Base-by-base conservation (phyloP, 2,888 invertebrate species). In the Proisotoma minuta region DNA sequence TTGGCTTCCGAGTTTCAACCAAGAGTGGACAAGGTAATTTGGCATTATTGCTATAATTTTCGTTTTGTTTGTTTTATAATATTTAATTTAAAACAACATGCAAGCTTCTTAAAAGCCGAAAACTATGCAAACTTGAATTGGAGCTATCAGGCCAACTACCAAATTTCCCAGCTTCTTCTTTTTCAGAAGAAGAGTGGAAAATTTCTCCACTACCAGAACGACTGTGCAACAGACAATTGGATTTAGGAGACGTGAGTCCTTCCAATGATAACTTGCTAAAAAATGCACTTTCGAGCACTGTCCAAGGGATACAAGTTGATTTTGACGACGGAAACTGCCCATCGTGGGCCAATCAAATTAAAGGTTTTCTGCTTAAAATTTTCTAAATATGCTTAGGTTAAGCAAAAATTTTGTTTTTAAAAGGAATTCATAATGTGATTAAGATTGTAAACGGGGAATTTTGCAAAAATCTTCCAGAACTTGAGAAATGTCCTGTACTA, bases 291-390 rank as follows among this genome's bases (percentile, higher is more conserved):
- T 80, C 34, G 0, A 62, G 51, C 43, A 79, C 83, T 66, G 83
- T 83, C 0, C 82, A 84, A 75, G 84, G 84, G 3, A 79, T 85
- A 24, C 84, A 85, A 76, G 76, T 80, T 5, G 86, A 86, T 75
- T 85, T 85, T 77, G 86, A 86, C 69, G 87, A 87, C 78, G 87
- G 87, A 0, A 86, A 86, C 75, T 87, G 87, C 66, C 87, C 87
- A 0, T 85, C 85, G 0, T 87, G 87, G 87, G 78, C 77, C 63
- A 87, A 87, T 74, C 86, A 86, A 76, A 78, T 87, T 28, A 74
- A 80, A 23, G 86, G 86, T 4, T 81, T 81, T 10, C 12, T 8
- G 2, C 23, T 3, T 56, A 10, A 5, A 18, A 22, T 22, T 2
- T 54, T 4, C 26, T 56, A 2, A 20, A 54, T 18, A 39, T 28